phyloP scores from a whole-genome alignment of 2,888 invertebrate species.

The Oxystoma pomonae region DNA sequence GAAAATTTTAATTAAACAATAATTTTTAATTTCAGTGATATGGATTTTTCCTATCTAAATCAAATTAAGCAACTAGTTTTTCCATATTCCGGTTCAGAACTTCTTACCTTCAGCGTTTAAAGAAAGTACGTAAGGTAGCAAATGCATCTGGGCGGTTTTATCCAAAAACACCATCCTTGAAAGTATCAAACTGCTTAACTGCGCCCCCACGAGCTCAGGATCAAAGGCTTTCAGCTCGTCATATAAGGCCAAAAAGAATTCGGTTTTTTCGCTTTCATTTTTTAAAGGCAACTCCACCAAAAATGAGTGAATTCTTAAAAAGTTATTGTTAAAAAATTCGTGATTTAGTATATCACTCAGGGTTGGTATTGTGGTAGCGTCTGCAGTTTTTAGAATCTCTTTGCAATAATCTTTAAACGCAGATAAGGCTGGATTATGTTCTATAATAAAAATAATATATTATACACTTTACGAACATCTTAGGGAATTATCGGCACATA shows the following conservation, averaged over 20 bases:
- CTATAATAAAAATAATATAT: constrained; percentile 46
- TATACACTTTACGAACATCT: no score
- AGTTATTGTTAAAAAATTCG: constrained; percentile 80
- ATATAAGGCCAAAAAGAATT: constrained; percentile 72
- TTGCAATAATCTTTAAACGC: constrained; percentile 70
- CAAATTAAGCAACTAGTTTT: background rate
- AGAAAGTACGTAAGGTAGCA: constrained; percentile 67
- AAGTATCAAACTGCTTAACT: constrained; percentile 71
- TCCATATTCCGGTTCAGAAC: background rate
- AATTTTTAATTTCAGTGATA: no score
- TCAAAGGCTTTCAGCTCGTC: constrained; percentile 68
- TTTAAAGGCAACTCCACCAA: constrained; percentile 79
- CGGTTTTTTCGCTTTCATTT: constrained; percentile 66
- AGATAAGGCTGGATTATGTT: constrained; percentile 63
- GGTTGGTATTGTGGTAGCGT: constrained; percentile 62
- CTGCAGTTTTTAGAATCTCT: constrained; percentile 62
- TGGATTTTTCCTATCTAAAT: no score
- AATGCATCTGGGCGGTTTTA: constrained; percentile 67
- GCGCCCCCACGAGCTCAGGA: constrained; percentile 76
- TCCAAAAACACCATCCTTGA: constrained; percentile 84
- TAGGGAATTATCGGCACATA: no score
- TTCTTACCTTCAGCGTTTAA: constrained; percentile 60
- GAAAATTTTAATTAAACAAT: no score
- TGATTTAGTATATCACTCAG: constrained; percentile 65
- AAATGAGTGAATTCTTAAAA: constrained; percentile 78